Evolutionary conservation across 2,113 vertebrate species (phyloP).

Genomic region (Cyanoderma ruficeps): DNA sequence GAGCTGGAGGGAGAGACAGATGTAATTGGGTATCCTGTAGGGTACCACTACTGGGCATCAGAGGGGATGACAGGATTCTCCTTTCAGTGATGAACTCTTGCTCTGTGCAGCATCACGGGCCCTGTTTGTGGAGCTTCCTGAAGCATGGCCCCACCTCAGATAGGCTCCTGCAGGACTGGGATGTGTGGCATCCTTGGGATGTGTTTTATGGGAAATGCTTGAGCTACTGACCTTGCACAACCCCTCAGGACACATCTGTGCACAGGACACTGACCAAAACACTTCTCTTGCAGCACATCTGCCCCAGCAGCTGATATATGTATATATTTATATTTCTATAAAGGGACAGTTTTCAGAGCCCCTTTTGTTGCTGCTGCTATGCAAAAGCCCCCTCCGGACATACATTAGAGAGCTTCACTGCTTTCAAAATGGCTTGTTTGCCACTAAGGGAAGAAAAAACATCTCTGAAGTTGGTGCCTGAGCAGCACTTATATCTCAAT

Average conservation of each 20-base stretch:
- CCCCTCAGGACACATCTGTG: background rate
- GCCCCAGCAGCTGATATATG: background rate
- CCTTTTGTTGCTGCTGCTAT: background rate
- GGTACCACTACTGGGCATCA: background rate
- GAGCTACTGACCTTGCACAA: background rate
- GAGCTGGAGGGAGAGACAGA: background rate
- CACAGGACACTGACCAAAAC: too few species aligned
- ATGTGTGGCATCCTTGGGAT: background rate
- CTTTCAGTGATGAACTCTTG: background rate
- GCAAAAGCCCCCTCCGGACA: background rate
- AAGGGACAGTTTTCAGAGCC: background rate
- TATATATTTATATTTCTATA: background rate
- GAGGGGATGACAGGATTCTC: background rate
- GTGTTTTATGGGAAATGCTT: background rate
- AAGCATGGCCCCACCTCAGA: background rate
- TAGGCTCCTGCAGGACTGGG: background rate
- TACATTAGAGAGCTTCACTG: background rate
- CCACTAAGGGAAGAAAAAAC: background rate
- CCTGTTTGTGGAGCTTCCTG: background rate
- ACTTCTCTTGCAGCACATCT: background rate
- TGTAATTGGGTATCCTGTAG: rapidly evolving
- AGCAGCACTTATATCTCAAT: slow-evolving; percentile 41
- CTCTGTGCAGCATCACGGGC: background rate
- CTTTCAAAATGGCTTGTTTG: slow-evolving; percentile 6
- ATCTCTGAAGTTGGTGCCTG: background rate